Evolutionary conservation across 2,888 invertebrate genomes (phyloP).

Genomic region (Pomacea canaliculata): DNA sequence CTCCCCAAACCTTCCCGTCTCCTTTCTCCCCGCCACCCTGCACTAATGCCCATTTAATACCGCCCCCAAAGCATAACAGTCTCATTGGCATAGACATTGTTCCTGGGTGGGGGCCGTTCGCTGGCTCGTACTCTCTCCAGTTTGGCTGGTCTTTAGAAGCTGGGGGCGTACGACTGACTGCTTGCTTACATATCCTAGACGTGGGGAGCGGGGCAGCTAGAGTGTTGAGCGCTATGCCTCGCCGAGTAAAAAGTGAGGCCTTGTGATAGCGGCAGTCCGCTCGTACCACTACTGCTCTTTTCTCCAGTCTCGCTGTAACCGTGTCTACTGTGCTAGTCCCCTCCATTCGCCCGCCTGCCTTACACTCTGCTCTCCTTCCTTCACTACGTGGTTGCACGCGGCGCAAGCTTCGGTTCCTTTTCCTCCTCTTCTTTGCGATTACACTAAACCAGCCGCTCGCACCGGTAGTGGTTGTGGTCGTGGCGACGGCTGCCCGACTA

Average conservation of each 20-base stretch:
- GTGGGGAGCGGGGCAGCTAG: not conserved
- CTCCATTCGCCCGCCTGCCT: not conserved
- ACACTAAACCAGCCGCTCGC: not conserved
- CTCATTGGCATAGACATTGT: no score
- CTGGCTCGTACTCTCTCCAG: no score
- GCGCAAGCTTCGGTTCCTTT: not conserved
- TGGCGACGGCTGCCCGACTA: no score
- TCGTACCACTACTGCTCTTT: not conserved
- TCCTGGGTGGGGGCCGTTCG: no score
- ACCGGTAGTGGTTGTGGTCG: not conserved
- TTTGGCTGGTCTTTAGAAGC: no score
- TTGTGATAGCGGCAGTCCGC: slow-evolving; percentile 1
- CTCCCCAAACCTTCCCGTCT: no score
- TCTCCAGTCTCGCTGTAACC: not conserved
- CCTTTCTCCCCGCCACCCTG: no score
- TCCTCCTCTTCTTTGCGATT: not conserved
- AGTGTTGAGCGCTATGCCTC: slow-evolving; percentile 11
- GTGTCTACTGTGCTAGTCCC: not conserved
- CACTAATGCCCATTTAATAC: no score
- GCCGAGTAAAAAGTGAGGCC: slow-evolving; percentile 10
- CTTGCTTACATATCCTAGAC: no score
- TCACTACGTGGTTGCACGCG: not conserved
- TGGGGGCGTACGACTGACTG: no score
- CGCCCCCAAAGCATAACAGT: no score
- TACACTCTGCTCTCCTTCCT: not conserved